These are phyloP conservation scores for Pseudeuparius sepicola DNA, from an alignment of 2,888 invertebrate genomes.

Conservation along the genomic window DNA sequence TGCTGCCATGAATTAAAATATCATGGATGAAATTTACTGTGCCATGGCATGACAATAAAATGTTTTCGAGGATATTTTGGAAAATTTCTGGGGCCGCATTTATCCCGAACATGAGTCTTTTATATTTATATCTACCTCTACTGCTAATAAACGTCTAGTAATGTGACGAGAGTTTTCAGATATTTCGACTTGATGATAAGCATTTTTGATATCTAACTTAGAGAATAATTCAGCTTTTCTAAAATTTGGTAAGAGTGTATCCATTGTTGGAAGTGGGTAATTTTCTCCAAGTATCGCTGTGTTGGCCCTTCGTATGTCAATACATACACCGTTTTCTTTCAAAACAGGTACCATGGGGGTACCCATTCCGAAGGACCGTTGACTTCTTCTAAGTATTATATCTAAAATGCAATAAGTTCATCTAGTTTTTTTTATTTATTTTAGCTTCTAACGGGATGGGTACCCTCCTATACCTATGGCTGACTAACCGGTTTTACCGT, in stretches of 20 bases:
- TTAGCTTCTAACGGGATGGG: slow-evolving; percentile 27
- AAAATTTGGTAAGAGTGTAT: slow-evolving; percentile 10
- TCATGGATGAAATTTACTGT: no score
- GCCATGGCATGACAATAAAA: no score
- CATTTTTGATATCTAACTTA: slow-evolving; percentile 16
- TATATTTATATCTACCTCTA: slow-evolving; percentile 16
- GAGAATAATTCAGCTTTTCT: slow-evolving; percentile 13
- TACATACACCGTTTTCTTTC: slow-evolving; percentile 14
- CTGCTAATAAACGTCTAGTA: slow-evolving; percentile 20
- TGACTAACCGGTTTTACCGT: slow-evolving; percentile 27
- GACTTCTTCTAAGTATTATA: slow-evolving; percentile 27
- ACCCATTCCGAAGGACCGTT: slow-evolving; percentile 22
- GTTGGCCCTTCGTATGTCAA: slow-evolving; percentile 16
- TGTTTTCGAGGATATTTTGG: no score
- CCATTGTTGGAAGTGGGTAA: slow-evolving; percentile 14
- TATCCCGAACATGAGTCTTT: slow-evolving; percentile 18
- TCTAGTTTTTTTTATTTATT: slow-evolving; percentile 21
- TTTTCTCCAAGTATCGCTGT: slow-evolving; percentile 13
- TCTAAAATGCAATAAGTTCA: slow-evolving; percentile 21
- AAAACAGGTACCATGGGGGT: slow-evolving; percentile 11
- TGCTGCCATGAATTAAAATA: no score
- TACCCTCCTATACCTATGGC: slow-evolving; percentile 27
- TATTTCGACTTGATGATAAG: slow-evolving; percentile 19
- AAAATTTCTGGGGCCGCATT: no score
- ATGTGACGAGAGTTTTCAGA: slow-evolving; percentile 15